Percentiles rank a stretch among this genome's conserved stretches.
These are phyloP conservation scores for Silurus aristotelis DNA, from an alignment of 2,797 vertebrate species.

Conservation along the genomic window DNA sequence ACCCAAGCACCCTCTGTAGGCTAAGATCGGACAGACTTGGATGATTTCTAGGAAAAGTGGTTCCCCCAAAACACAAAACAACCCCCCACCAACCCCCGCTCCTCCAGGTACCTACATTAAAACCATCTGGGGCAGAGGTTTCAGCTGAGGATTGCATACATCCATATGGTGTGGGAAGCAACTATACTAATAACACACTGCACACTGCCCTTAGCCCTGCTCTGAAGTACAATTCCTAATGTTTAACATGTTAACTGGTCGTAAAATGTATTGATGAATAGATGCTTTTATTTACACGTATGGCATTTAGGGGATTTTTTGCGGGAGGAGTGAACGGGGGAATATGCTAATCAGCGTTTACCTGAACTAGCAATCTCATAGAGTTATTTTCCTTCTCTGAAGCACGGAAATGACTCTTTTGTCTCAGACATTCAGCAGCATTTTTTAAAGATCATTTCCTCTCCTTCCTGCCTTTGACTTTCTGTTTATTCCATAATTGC, in stretches of 20 bases:
- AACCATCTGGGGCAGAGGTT: conserved; percentile 71
- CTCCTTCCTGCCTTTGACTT: conserved; percentile 51
- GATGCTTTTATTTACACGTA: not conserved
- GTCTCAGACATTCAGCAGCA: conserved; percentile 31
- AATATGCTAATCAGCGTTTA: not conserved
- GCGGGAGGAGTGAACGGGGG: no score
- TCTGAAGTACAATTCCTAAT: conserved; percentile 51
- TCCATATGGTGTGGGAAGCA: conserved; percentile 63
- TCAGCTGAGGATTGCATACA: conserved; percentile 53
- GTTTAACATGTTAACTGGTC: conserved; percentile 40
- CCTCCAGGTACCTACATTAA: conserved; percentile 57
- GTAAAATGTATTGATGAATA: conserved; percentile 15
- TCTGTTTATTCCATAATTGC: conserved; percentile 49
- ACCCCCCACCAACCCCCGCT: not conserved
- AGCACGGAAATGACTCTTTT: conserved; percentile 30
- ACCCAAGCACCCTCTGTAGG: conserved; percentile 7
- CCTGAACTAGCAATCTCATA: conserved; percentile 7
- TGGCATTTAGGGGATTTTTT: not conserved
- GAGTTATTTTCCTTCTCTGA: conserved; percentile 27
- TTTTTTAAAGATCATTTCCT: conserved; percentile 26
- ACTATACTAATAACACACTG: conserved; percentile 58
- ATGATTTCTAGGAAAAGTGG: conserved; percentile 33
- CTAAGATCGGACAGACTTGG: conserved; percentile 24
- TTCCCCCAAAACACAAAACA: conserved; percentile 27
- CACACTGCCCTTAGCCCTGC: conserved; percentile 50